Evolutionary conservation across 2,113 vertebrate species (phyloP).

Genomic region (Tauraco erythrolophus): DNA sequence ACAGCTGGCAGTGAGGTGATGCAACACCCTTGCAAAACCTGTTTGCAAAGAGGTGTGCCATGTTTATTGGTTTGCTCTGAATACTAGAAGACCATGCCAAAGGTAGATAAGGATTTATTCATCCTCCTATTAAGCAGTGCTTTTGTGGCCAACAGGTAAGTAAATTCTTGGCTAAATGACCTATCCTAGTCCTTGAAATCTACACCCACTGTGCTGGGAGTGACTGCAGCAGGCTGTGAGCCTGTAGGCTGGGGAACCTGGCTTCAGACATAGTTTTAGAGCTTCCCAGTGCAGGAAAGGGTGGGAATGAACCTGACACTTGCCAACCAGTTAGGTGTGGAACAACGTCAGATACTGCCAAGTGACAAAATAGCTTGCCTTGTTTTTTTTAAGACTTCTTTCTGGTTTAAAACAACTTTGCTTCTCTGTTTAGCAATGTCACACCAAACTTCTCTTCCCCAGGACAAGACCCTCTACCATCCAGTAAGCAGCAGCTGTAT

Average conservation of each 20-base stretch:
- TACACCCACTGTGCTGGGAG: neutral
- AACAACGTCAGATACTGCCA: neutral
- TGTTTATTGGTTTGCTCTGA: neutral
- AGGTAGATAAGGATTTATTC: neutral
- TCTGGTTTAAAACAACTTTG: neutral
- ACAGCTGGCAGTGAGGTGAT: neutral
- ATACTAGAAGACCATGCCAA: neutral
- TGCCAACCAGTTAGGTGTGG: neutral
- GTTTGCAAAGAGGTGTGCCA: neutral
- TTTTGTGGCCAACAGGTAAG: neutral
- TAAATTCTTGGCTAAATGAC: neutral
- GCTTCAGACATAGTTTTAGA: neutral
- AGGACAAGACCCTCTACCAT: conserved; percentile 88
- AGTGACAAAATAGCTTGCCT: neutral
- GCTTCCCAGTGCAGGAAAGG: neutral
- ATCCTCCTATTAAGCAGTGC: neutral
- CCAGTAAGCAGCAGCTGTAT: conserved; percentile 88
- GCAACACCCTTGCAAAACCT: neutral
- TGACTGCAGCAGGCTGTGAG: neutral
- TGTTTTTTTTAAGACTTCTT: neutral
- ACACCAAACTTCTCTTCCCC: conserved; percentile 12
- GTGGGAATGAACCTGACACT: neutral
- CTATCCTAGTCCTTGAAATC: neutral
- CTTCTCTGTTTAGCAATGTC: neutral
- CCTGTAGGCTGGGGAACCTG: neutral